Evolutionary conservation across 2,888 invertebrate genomes (phyloP).

Genomic region (Synanthedon formicaeformis): DNA sequence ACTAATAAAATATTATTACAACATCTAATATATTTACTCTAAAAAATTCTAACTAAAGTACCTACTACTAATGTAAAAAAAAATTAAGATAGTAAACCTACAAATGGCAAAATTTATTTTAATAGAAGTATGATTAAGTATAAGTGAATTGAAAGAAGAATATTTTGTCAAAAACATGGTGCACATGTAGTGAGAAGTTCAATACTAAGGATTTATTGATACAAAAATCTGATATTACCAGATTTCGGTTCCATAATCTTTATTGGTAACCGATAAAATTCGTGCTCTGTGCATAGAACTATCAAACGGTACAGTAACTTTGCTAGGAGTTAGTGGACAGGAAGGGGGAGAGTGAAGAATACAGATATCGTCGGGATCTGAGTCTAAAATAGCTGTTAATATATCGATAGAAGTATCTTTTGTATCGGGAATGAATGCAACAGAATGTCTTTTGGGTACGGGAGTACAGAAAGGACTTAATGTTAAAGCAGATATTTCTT

Average conservation of each 20-base stretch:
- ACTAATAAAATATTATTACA: background rate
- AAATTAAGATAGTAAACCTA: too few species aligned
- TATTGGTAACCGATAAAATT: conserved; percentile 73
- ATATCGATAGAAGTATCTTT: conserved; percentile 53
- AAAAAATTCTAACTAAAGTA: background rate
- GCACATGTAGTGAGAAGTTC: too few species aligned
- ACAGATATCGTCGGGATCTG: conserved; percentile 56
- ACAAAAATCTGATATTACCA: conserved; percentile 64
- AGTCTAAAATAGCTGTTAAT: conserved; percentile 58
- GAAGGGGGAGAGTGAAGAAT: conserved; percentile 55
- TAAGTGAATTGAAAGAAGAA: too few species aligned
- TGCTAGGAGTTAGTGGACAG: conserved; percentile 64
- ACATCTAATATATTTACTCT: background rate
- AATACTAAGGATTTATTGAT: too few species aligned
- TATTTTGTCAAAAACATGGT: too few species aligned
- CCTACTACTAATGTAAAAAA: background rate
- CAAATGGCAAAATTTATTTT: too few species aligned
- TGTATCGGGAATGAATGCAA: conserved; percentile 46
- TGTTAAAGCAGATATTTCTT: conserved; percentile 47
- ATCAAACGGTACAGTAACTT: conserved; percentile 74
- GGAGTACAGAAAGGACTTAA: conserved; percentile 59
- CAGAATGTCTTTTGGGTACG: conserved; percentile 49
- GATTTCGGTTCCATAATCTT: conserved; percentile 79
- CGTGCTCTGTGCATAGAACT: conserved; percentile 73
- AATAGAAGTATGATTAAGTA: too few species aligned